Percentiles rank a stretch among this genome's conserved stretches.
These are phyloP conservation scores for Smutsia temminckii DNA, from an alignment of 2,797 vertebrate genomes.

Conservation along the genomic window DNA sequence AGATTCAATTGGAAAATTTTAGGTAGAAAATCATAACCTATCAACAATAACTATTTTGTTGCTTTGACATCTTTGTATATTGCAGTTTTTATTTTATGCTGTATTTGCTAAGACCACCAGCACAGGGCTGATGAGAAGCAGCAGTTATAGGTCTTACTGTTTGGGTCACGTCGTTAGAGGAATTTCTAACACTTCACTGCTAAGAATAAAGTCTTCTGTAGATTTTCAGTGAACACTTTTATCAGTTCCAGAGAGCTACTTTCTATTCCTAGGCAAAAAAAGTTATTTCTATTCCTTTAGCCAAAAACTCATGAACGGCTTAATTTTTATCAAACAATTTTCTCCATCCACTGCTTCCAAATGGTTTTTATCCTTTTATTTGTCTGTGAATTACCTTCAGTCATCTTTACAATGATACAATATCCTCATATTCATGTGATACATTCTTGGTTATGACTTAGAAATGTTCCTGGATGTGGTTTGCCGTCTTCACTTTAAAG, in stretches of 20 bases:
- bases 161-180: background rate
- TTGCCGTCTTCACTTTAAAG: background rate
- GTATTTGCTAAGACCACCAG: background rate
- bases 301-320: background rate
- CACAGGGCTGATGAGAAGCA: background rate
- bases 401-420: background rate
- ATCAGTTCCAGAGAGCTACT: background rate
- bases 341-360: background rate
- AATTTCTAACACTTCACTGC: background rate
- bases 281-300: too few species aligned
- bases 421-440: background rate
- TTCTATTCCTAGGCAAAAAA: background rate
- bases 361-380: background rate
- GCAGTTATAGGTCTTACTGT: accelerated
- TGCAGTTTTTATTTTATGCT: background rate
- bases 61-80: background rate
- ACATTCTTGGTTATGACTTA: background rate
- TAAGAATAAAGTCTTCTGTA: background rate
- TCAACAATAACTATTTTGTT: background rate
- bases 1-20: background rate
- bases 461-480: background rate
- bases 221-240: background rate
- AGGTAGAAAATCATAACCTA: background rate
- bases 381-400: background rate
- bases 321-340: background rate